A percentile compares a stretch with the other conserved stretches of the same genome.
phyloP scores from a whole-genome alignment of 2,888 invertebrate genomes.

The Ornithoptera alexandrae region DNA sequence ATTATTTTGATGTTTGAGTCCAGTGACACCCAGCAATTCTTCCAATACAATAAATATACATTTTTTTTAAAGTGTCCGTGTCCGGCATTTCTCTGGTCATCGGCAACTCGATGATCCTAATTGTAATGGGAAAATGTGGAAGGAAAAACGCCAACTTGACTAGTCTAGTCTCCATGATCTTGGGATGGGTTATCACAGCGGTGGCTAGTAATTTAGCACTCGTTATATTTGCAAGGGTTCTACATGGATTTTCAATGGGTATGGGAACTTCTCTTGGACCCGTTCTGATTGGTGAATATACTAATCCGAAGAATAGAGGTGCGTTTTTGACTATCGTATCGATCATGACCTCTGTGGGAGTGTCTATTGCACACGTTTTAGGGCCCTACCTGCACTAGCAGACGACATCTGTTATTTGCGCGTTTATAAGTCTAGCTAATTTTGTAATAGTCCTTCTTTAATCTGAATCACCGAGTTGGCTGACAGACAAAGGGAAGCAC shows the following conservation, averaged over 20 bases:
- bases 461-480: constrained; percentile 81
- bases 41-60: not conserved
- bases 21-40: no score
- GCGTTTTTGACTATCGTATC: constrained; percentile 77
- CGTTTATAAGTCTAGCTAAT: constrained; percentile 52
- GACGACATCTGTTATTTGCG: constrained; percentile 60
- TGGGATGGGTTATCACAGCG: constrained; percentile 74
- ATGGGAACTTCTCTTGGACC: constrained; percentile 59
- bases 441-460: constrained; percentile 41
- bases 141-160: constrained; percentile 71
- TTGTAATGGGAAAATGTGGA: constrained; percentile 77
- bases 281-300: constrained; percentile 71
- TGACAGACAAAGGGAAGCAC: constrained; percentile 67
- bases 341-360: constrained; percentile 75
- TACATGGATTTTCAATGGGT: constrained; percentile 64
- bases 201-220: constrained; percentile 49
- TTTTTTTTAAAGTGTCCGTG: constrained; percentile 52
- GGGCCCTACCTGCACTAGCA: constrained; percentile 76
- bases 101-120: constrained; percentile 56
- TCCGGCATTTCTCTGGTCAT: constrained; percentile 54
- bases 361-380: constrained; percentile 75
- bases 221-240: constrained; percentile 36
- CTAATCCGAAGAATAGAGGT: constrained; percentile 77
- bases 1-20: no score
- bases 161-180: constrained; percentile 61